Evolutionary conservation across 2,888 invertebrate species (phyloP), one percentile per base, ranked within the genome.

Genomic region (Caenorhabditis virilis): DNA sequence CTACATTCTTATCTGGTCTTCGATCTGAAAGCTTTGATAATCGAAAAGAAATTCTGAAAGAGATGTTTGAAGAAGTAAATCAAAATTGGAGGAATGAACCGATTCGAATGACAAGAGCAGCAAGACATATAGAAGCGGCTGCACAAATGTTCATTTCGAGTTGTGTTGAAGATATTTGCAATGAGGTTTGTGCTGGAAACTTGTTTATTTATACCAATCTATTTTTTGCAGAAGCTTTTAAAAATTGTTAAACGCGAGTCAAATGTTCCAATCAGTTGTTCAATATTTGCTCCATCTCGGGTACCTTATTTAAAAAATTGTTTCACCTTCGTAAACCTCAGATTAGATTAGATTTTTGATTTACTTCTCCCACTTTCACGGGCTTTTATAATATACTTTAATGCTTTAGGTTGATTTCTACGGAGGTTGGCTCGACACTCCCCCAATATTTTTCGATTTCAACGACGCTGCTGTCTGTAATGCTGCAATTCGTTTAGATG

Each of bases 371-470:
- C n/a, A n/a, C n/a, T n/a, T n/a, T n/a, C n/a, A n/a, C n/a, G n/a
- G n/a, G n/a, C n/a, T n/a, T n/a, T n/a, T n/a, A n/a, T n/a, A n/a
- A n/a, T n/a, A n/a, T n/a, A n/a, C n/a, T n/a, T n/a, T n/a, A n/a
- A n/a, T n/a, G n/a, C 7, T 48, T 13, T 9, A 9, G 11, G 54
- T 69, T n/a, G 76, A 76, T 46, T 53, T 73, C 11, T 74, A 58
- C 41, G 87, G 88, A 1, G 88, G 87, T 0, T 88, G 88, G 88
- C 85, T 86, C 2, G 88, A 88, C 78, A 87, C 87, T 3, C 87
- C 88, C 6, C 88, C 87, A 2, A 87, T 88, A 52, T 87, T 87
- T 11, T 87, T 87, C 69, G 87, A 85, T 59, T 86, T 86, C 4
- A 42, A 57, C 0, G 86, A 86, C 3, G 84, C 85, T 16, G 85